Evolutionary conservation across 64 coral and sea anemone species (phyloP), one percentile per base, ranked within the genome.

Genomic region (Montipora efflorescens): DNA sequence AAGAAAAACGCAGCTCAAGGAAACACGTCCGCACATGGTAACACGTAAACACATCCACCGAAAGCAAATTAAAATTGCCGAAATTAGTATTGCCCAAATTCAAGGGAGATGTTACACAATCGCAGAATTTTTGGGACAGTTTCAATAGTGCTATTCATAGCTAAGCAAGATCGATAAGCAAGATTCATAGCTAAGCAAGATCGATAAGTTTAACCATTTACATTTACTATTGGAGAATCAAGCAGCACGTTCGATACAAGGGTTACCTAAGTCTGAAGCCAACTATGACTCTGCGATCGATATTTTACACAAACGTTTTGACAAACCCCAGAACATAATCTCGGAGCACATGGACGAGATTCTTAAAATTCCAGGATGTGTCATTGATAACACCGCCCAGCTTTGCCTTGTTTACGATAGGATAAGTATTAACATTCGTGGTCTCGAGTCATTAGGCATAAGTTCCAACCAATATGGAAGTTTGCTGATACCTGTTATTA

Each of bases 151-250:
- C 92, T 4, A 74, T 93, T 11, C 92, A 93, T 36, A 48, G 0
- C 25, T 93, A 20, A 52, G 75, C 16, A 68, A 74, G 48, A 87
- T 93, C 43, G 84, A 93, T 62, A 88, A 88, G 28, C 16, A 68
- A 74, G 48, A 74, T 93, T 11, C 92, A 93, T 36, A 48, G 0
- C 25, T 93, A 20, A 52, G 75, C 16, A 68, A 74, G 48, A 87
- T 93, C 43, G 84, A 93, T 62, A 88, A 88, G 28, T 93, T 93
- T 75, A 88, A 88, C 59, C 87, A 93, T 22, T 79, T 90, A 36
- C 43, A 70, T 22, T 81, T 66, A 5, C 28, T 28, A 28, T 28
- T 28, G 43, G 83, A 87, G 10, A 28, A 58, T 28, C 58, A 21
- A 0, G 81, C 59, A 64, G 15, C 20, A 53, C 81, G 81, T 18